Evolutionary conservation across 1,140 invertebrate species (phyloP).

Genomic region (Microplitis mediator): DNA sequence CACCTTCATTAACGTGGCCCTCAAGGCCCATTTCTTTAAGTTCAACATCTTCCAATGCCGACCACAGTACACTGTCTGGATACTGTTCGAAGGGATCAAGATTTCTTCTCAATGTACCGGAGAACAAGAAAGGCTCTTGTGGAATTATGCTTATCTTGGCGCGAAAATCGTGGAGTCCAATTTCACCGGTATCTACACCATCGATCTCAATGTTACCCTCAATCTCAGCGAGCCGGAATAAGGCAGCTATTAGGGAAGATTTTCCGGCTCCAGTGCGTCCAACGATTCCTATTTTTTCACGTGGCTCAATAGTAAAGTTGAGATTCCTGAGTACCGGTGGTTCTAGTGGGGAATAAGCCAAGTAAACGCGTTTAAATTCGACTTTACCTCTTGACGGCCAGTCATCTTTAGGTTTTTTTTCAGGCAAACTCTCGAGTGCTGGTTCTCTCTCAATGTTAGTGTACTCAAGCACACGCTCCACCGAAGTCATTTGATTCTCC

Average conservation of each 20-base stretch:
- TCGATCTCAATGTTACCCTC: constrained; percentile 68
- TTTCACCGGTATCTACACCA: constrained; percentile 62
- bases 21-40: constrained; percentile 67
- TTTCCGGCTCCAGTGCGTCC: constrained; percentile 85
- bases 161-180: constrained; percentile 75
- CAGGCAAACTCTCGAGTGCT: constrained; percentile 66
- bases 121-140: constrained; percentile 87
- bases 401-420: constrained; percentile 68
- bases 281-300: constrained; percentile 81
- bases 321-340: constrained; percentile 76
- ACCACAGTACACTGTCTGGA: constrained; percentile 79
- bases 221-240: constrained; percentile 68
- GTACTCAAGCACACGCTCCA: constrained; percentile 83
- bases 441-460: constrained; percentile 70
- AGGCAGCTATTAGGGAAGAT: constrained; percentile 74
- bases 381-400: constrained; percentile 79
- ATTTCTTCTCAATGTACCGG: constrained; percentile 81
- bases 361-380: constrained; percentile 69
- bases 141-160: constrained; percentile 82
- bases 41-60: constrained; percentile 81
- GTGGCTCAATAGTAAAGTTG: constrained; percentile 70
- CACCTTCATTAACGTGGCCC: constrained; percentile 71
- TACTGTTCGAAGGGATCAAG: constrained; percentile 83
- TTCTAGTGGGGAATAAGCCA: constrained; percentile 69
- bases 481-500: constrained; percentile 86